Percentiles rank a stretch among this genome's conserved stretches.
Conservation (phyloP, 2,888 invertebrate species). For the Ichneumoninae sp. region DNA sequence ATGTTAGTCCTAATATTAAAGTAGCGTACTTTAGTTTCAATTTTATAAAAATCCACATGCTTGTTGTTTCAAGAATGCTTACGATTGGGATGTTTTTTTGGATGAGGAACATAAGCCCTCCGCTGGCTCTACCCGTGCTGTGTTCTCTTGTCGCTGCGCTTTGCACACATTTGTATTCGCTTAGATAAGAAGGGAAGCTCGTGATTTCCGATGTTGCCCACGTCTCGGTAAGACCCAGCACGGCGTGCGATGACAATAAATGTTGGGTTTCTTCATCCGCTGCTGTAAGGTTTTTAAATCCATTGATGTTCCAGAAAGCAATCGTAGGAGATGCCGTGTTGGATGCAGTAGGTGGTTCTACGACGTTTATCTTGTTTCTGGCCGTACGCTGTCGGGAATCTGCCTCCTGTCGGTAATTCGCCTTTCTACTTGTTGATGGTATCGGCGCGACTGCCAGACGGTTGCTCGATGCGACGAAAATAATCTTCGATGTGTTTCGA, state of each 20-base stretch:
- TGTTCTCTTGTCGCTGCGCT: slow-evolving; percentile 1
- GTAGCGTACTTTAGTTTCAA: slow-evolving; percentile 19
- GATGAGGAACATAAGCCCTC: slow-evolving; percentile 18
- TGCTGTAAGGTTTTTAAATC: no score
- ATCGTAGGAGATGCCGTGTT: no score
- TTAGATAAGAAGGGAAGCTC: neutral
- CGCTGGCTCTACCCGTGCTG: slow-evolving; percentile 4
- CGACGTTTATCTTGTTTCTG: no score
- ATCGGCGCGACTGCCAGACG: neutral
- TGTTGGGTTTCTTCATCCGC: no score
- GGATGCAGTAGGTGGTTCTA: no score
- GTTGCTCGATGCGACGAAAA: slow-evolving; percentile 12
- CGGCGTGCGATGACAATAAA: neutral
- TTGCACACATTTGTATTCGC: neutral
- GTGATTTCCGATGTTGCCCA: neutral
- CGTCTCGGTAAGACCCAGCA: slow-evolving; percentile 4
- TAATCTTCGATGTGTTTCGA: slow-evolving; percentile 11
- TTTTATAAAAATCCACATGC: slow-evolving; percentile 25
- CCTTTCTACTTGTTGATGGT: neutral
- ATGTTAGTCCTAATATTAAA: slow-evolving; percentile 23
- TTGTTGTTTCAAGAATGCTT: slow-evolving; percentile 19
- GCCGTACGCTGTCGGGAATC: neutral
- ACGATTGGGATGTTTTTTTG: slow-evolving; percentile 6
- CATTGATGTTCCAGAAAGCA: no score
- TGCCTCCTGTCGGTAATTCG: neutral